Percentiles rank a stretch among this genome's conserved stretches.
Conservation (phyloP, 2,888 invertebrate genomes). For the Microctonus aethiopoides region DNA sequence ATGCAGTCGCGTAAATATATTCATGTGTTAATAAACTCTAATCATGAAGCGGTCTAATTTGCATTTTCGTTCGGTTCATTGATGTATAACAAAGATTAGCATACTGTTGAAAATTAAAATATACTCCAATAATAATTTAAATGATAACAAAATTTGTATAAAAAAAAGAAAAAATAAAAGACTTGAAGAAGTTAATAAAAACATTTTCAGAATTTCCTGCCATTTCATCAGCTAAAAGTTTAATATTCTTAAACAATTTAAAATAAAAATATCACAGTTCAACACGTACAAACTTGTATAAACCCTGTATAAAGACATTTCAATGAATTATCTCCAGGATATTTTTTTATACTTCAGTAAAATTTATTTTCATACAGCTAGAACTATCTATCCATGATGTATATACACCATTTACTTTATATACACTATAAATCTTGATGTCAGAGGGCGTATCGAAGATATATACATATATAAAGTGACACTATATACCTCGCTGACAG, state of each 20-base stretch:
- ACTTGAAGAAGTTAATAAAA: not conserved
- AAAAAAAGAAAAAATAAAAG: not conserved
- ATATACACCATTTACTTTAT: not conserved
- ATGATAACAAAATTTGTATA: not conserved
- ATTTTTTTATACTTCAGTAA: not conserved
- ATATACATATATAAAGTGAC: too few species aligned
- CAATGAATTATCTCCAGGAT: not conserved
- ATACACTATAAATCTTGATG: not conserved
- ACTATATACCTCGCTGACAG: not conserved
- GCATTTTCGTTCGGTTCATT: not conserved
- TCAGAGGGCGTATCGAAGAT: not conserved
- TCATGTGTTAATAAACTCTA: not conserved
- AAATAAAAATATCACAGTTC: not conserved
- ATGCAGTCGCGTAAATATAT: not conserved
- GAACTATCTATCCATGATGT: too few species aligned
- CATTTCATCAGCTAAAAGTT: slow-evolving; percentile 60
- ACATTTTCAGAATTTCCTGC: slow-evolving; percentile 54
- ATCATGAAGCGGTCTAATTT: slow-evolving; percentile 15
- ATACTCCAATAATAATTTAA: not conserved
- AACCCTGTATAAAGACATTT: not conserved
- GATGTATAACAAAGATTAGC: not conserved
- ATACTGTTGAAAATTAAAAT: not conserved
- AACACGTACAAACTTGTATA: not conserved
- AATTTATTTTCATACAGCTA: not conserved
- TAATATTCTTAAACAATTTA: slow-evolving; percentile 40